These are phyloP conservation scores for Bubalus kerabau DNA, from an alignment of 2,113 vertebrate species.

Conservation along the genomic window DNA sequence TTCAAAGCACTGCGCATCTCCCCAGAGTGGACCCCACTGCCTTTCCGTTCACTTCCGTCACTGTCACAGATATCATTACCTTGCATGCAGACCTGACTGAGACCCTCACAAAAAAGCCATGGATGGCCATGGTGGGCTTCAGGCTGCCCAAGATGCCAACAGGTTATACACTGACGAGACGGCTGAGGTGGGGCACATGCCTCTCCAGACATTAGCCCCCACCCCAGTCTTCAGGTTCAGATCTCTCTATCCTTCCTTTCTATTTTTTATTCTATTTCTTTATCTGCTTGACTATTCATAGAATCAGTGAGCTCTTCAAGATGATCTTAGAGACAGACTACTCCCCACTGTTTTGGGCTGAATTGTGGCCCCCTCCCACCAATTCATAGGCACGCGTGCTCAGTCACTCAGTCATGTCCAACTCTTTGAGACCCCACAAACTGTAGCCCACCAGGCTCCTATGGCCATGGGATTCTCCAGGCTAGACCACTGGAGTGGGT, in stretches of 20 bases:
- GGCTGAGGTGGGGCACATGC: accelerated
- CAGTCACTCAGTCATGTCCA: background rate
- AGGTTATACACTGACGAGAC: background rate
- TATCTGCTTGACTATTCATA: background rate
- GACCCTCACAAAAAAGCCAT: background rate
- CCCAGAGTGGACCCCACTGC: background rate
- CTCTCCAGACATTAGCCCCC: background rate
- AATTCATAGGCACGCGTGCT: background rate
- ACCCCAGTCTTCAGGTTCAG: background rate
- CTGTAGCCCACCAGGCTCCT: background rate
- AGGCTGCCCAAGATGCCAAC: background rate
- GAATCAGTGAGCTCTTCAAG: background rate
- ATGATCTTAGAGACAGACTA: background rate
- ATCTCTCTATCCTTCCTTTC: background rate
- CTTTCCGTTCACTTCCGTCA: background rate
- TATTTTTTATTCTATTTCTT: background rate
- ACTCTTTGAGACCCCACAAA: background rate
- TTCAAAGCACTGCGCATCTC: accelerated
- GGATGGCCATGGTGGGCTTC: background rate
- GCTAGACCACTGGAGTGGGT: background rate
- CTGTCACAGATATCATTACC: background rate
- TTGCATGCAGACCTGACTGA: background rate
- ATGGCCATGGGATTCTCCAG: background rate
- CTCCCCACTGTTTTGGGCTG: background rate
- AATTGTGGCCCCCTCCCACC: background rate